A percentile compares a stretch with the other conserved stretches of the same genome.
Conservation (phyloP, 92 coral and sea anemone genomes). For the Blastomussa wellsi region DNA sequence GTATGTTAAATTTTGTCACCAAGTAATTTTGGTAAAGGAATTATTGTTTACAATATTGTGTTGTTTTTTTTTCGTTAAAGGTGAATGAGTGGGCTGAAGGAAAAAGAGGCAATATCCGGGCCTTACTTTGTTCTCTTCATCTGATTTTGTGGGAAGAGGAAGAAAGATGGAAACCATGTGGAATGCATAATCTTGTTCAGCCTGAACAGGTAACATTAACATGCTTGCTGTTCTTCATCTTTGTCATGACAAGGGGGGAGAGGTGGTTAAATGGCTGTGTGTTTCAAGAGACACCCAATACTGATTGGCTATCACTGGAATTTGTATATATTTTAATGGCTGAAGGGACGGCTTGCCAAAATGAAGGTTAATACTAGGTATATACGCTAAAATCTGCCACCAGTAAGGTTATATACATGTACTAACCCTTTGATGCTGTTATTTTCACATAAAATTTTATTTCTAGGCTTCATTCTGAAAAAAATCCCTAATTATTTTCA, state of each 20-base stretch:
- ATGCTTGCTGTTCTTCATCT: neutral
- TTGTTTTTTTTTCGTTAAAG: conserved; percentile 31
- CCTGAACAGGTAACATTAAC: conserved; percentile 78
- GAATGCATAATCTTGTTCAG: conserved; percentile 95
- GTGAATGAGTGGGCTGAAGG: conserved; percentile 95
- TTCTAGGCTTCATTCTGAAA: too few species aligned
- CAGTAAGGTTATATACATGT: neutral
- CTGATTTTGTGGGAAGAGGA: conserved; percentile 93
- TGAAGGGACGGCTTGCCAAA: neutral
- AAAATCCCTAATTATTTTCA: too few species aligned
- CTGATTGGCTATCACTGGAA: neutral
- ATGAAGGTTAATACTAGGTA: neutral
- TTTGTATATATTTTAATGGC: neutral
- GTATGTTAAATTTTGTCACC: neutral
- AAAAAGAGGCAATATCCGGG: conserved; percentile 88
- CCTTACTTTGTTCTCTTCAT: conserved; percentile 87
- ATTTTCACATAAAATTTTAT: neutral
- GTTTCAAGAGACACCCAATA: neutral
- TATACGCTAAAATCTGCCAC: neutral
- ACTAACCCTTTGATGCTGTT: neutral
- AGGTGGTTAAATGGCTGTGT: neutral
- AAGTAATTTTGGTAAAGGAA: neutral
- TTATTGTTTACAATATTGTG: neutral
- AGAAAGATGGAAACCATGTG: conserved; percentile 80
- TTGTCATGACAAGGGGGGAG: neutral